phyloP scores from a whole-genome alignment of 2,888 invertebrate species.

The Saturnia pavonia region DNA sequence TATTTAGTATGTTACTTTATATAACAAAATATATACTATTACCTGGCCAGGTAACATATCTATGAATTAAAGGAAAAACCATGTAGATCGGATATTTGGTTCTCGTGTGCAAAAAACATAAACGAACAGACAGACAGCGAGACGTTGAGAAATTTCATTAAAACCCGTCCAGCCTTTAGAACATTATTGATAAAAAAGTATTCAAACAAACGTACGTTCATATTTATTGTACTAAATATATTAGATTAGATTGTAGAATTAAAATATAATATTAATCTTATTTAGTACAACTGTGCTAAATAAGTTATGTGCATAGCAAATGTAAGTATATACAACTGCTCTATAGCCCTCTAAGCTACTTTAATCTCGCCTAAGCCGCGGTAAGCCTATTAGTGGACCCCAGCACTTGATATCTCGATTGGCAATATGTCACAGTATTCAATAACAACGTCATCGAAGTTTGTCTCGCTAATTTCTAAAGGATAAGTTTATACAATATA shows the following conservation, averaged over 20 bases:
- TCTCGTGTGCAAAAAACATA: too few relatives aligned
- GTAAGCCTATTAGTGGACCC: constrained; percentile 36
- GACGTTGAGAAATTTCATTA: too few relatives aligned
- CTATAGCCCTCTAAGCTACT: constrained; percentile 19
- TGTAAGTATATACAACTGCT: constrained; percentile 1
- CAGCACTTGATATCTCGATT: constrained; percentile 38
- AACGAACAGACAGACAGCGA: too few relatives aligned
- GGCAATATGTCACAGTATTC: constrained; percentile 38
- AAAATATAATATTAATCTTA: background rate
- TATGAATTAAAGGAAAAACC: too few relatives aligned
- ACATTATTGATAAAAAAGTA: too few relatives aligned
- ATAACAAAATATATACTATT: too few relatives aligned
- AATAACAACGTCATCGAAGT: background rate
- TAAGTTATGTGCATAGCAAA: background rate
- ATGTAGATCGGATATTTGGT: too few relatives aligned
- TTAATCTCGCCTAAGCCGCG: constrained; percentile 33
- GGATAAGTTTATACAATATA: background rate
- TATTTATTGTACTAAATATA: too few relatives aligned
- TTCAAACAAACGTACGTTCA: too few relatives aligned
- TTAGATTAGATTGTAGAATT: background rate
- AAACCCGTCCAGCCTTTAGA: too few relatives aligned
- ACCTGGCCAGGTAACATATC: too few relatives aligned
- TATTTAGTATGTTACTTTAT: too few relatives aligned
- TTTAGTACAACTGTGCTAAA: background rate
- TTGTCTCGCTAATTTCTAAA: constrained; percentile 1